Evolutionary conservation across 2,113 vertebrate genomes (phyloP).

Genomic region (Numida meleagris): DNA sequence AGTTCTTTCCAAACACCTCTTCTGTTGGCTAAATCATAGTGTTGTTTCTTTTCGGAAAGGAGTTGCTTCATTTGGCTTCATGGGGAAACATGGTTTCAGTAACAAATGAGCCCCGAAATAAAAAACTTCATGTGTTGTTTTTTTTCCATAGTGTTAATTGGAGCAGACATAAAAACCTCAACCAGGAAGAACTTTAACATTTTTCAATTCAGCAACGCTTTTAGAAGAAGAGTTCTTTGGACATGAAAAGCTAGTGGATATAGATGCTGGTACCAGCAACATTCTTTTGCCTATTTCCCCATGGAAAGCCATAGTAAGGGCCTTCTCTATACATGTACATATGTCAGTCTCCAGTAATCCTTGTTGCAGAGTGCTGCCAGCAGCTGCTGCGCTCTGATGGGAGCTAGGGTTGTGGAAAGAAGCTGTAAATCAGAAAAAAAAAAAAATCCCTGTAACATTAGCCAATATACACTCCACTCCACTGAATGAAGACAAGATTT

Average conservation of each 20-base stretch:
- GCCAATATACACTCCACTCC: not conserved
- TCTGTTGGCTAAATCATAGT: not conserved
- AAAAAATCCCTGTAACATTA: not conserved
- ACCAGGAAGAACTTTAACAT: not conserved
- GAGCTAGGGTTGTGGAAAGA: not conserved
- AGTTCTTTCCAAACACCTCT: not conserved
- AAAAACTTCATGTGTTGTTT: not conserved
- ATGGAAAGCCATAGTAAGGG: not conserved
- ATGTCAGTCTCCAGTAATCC: not conserved
- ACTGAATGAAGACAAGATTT: not conserved
- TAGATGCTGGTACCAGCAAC: not conserved
- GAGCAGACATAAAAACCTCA: not conserved
- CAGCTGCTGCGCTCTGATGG: not conserved
- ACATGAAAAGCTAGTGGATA: not conserved
- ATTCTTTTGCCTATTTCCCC: not conserved
- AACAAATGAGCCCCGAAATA: not conserved
- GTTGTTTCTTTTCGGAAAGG: not conserved
- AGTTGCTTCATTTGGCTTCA: not conserved
- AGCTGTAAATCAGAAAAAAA: constrained; percentile 4
- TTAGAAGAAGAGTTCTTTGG: not conserved
- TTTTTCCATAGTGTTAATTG: not conserved
- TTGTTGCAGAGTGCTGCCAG: not conserved
- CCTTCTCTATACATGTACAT: not conserved
- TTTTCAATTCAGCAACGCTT: not conserved
- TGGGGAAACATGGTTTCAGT: not conserved